Evolutionary conservation across 2,888 invertebrate species (phyloP).

Genomic region (Epinotia demarniana): DNA sequence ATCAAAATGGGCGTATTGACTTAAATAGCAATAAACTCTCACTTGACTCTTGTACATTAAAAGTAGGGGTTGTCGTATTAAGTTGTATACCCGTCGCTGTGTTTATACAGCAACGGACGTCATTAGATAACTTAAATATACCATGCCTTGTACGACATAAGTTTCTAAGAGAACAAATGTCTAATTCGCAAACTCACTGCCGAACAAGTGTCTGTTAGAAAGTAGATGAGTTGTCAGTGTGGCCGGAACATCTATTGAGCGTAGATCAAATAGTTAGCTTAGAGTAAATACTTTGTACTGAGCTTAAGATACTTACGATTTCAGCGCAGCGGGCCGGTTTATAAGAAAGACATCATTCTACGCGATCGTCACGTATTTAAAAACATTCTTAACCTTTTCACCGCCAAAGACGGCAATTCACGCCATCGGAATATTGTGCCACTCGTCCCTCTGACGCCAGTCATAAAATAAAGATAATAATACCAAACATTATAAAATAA

Average conservation of each 20-base stretch:
- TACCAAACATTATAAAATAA: too few species aligned
- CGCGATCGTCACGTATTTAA: neutral
- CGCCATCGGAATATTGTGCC: too few species aligned
- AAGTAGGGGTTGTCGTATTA: slow-evolving; percentile 32
- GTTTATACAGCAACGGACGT: slow-evolving; percentile 19
- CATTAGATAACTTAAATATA: slow-evolving; percentile 29
- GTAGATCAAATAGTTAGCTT: slow-evolving; percentile 72
- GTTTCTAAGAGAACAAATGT: slow-evolving; percentile 36
- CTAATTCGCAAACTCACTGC: slow-evolving; percentile 34
- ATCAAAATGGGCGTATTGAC: slow-evolving; percentile 42
- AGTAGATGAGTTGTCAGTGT: slow-evolving; percentile 71
- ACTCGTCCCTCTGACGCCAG: too few species aligned
- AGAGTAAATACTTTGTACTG: slow-evolving; percentile 64
- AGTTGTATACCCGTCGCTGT: slow-evolving; percentile 25
- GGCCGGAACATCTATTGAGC: slow-evolving; percentile 66
- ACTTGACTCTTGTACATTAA: slow-evolving; percentile 39
- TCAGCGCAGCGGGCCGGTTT: slow-evolving; percentile 48
- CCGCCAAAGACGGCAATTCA: too few species aligned
- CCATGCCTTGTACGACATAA: slow-evolving; percentile 41
- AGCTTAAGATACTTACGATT: slow-evolving; percentile 70
- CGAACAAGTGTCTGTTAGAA: slow-evolving; percentile 45
- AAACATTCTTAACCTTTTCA: neutral
- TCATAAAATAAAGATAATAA: too few species aligned
- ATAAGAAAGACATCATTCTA: slow-evolving; percentile 10
- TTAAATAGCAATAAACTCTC: slow-evolving; percentile 47